These are phyloP conservation scores for Sarotherodon lohbergeri DNA, from an alignment of 2,113 vertebrate genomes.

Conservation along the genomic window DNA sequence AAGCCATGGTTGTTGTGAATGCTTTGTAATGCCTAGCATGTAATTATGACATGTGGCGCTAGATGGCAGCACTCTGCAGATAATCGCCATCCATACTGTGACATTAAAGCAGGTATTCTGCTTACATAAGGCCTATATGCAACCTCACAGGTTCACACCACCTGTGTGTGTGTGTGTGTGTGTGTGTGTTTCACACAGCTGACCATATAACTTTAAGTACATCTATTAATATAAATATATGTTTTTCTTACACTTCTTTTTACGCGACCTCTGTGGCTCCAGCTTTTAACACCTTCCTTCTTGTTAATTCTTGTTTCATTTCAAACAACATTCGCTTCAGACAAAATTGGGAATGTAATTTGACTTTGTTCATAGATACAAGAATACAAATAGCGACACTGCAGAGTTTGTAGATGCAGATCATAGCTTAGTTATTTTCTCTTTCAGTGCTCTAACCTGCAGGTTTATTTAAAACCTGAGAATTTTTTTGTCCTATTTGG, in stretches of 20 bases:
- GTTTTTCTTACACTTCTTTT: background rate
- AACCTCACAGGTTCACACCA: background rate
- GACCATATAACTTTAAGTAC: background rate
- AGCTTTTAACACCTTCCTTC: background rate
- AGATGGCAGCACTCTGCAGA: conserved; percentile 50
- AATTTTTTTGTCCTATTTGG: background rate
- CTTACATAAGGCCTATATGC: background rate
- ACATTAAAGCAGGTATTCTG: background rate
- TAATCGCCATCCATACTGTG: background rate
- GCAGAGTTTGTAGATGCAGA: background rate
- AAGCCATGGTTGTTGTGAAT: background rate
- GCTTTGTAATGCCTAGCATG: background rate
- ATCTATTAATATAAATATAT: background rate
- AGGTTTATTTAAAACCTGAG: background rate
- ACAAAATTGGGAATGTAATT: background rate
- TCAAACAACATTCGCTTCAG: background rate
- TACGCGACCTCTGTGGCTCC: background rate
- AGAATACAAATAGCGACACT: background rate
- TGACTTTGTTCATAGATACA: background rate
- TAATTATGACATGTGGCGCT: background rate
- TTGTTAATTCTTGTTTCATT: background rate
- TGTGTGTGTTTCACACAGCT: background rate
- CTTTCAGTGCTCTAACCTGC: background rate
- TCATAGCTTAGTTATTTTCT: background rate
- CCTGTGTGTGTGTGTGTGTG: background rate